Evolutionary conservation across 2,113 vertebrate genomes (phyloP).

Genomic region (Notechis scutatus): DNA sequence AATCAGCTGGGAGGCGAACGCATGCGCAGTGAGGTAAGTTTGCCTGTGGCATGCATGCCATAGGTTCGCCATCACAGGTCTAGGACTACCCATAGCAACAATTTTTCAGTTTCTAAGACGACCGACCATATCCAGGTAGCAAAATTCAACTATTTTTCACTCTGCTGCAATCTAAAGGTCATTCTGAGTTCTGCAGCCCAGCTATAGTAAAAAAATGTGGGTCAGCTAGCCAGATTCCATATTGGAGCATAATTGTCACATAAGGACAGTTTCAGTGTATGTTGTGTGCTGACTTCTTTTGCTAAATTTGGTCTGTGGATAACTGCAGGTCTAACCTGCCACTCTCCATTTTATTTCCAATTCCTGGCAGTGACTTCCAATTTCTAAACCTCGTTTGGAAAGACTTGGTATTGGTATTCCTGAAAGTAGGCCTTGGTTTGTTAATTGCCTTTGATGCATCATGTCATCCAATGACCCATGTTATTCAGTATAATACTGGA

Average conservation of each 20-base stretch:
- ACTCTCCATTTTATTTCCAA: neutral
- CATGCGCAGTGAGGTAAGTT: too few species aligned
- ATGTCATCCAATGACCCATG: neutral
- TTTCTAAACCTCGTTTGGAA: neutral
- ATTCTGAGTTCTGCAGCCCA: neutral
- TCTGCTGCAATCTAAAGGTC: neutral
- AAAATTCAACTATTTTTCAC: neutral
- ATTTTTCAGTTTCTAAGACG: neutral
- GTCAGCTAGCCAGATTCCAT: neutral
- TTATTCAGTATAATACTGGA: neutral
- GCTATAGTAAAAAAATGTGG: neutral
- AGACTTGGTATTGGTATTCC: neutral
- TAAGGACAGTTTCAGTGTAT: neutral
- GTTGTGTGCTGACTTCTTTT: neutral
- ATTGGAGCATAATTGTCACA: neutral
- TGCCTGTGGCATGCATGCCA: too few species aligned
- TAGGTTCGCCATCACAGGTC: neutral
- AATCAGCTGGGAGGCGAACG: too few species aligned
- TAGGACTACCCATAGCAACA: neutral
- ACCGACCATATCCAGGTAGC: neutral
- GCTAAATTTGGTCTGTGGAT: neutral
- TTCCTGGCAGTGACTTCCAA: neutral
- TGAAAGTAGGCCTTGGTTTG: neutral
- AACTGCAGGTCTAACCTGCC: neutral
- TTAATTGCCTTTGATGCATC: neutral